These are phyloP conservation scores for Paramisgurnus dabryanus DNA, from an alignment of 2,113 vertebrate genomes.

Conservation along the genomic window DNA sequence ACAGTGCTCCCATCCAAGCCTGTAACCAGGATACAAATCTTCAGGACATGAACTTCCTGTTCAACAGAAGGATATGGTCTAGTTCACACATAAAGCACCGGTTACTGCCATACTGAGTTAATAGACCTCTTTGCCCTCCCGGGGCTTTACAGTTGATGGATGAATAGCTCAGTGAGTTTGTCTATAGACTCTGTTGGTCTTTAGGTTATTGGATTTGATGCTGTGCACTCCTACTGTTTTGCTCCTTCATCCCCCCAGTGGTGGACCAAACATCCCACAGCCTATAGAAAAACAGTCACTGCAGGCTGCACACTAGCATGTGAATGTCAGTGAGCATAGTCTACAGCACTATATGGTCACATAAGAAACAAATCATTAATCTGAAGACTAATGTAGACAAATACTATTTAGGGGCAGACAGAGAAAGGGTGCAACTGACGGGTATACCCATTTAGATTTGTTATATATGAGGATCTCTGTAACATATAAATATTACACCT, in stretches of 20 bases:
- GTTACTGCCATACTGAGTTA: not conserved
- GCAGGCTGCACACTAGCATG: not conserved
- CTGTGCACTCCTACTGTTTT: not conserved
- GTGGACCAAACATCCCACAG: slow-evolving; percentile 16
- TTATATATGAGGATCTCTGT: not conserved
- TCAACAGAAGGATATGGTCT: too few species aligned
- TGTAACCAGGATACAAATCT: too few species aligned
- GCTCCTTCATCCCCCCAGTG: not conserved
- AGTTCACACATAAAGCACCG: not conserved
- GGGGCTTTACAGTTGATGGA: not conserved
- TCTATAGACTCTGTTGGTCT: not conserved
- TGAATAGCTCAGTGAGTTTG: not conserved
- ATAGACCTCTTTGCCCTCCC: not conserved
- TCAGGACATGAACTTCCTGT: too few species aligned
- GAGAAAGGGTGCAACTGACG: not conserved
- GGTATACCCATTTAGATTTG: not conserved
- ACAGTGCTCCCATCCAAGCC: too few species aligned
- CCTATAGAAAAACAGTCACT: not conserved
- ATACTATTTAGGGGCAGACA: not conserved
- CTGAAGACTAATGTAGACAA: not conserved
- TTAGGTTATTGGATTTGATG: not conserved
- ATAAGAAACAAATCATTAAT: not conserved
- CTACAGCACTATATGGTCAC: not conserved
- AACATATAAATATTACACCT: not conserved
- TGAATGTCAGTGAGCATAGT: not conserved